phyloP scores from a whole-genome alignment of 2,797 vertebrate genomes.

The Hemitrygon akajei region DNA sequence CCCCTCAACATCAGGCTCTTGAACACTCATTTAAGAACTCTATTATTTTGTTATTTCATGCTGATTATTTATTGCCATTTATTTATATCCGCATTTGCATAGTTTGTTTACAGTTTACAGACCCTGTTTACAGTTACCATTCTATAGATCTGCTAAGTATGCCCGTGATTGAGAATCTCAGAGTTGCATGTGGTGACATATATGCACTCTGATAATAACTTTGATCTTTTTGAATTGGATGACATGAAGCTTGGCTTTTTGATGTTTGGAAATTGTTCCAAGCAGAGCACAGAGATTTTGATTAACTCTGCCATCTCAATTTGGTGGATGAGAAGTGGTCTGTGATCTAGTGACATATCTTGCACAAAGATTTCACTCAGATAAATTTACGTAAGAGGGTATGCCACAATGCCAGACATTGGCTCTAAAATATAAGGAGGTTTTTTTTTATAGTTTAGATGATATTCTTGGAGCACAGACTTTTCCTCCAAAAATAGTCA shows the following conservation, averaged over 20 bases:
- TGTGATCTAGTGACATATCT: neutral
- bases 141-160: too few species aligned
- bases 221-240: neutral
- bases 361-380: neutral
- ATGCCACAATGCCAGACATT: neutral
- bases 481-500: neutral
- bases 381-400: neutral
- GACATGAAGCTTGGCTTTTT: neutral
- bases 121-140: too few species aligned
- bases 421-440: neutral
- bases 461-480: neutral
- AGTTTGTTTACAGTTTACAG: too few species aligned
- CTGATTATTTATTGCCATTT: too few species aligned
- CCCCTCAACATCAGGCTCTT: too few species aligned
- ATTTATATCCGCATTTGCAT: too few species aligned
- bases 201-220: too few species aligned
- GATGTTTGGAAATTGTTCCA: neutral
- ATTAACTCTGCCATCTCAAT: neutral
- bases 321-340: neutral
- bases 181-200: too few species aligned
- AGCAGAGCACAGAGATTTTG: neutral
- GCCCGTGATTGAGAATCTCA: too few species aligned
- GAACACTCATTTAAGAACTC: too few species aligned
- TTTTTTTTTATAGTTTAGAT: neutral
- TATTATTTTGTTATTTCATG: too few species aligned